phyloP scores from a whole-genome alignment of 2,888 invertebrate species.

The Drosophila gaucha region DNA sequence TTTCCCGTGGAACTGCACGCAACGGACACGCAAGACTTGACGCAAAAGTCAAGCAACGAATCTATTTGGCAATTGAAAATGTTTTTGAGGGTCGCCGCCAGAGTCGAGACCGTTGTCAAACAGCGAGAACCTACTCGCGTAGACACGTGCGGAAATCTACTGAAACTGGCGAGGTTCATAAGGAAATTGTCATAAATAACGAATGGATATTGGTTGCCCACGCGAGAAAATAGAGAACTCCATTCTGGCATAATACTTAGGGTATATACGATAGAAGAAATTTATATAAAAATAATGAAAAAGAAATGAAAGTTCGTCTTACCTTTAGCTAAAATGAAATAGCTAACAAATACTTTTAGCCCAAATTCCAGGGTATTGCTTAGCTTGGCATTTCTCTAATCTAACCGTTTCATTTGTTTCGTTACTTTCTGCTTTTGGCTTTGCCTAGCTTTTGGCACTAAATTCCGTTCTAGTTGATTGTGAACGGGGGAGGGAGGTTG shows the following conservation, averaged over 20 bases:
- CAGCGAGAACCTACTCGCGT: slow-evolving; percentile 10
- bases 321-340: no score
- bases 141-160: slow-evolving; percentile 20
- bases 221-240: background rate
- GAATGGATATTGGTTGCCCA: slow-evolving; percentile 43
- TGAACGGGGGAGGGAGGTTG: background rate
- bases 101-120: slow-evolving; percentile 1
- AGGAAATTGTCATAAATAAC: slow-evolving; percentile 66
- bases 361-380: slow-evolving; percentile 35
- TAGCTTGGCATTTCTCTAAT: background rate
- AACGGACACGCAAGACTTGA: slow-evolving; percentile 43
- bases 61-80: slow-evolving; percentile 43
- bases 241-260: background rate
- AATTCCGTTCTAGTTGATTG: slow-evolving; percentile 55
- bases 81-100: slow-evolving; percentile 1
- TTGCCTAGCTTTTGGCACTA: slow-evolving; percentile 60
- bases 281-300: no score
- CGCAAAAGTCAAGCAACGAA: slow-evolving; percentile 56
- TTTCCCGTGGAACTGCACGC: slow-evolving; percentile 44
- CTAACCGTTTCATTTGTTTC: slow-evolving; percentile 21
- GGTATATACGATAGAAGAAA: background rate
- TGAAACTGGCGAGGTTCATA: slow-evolving; percentile 27
- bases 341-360: no score
- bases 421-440: slow-evolving; percentile 34
- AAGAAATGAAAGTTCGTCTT: no score